Evolutionary conservation across 2,797 vertebrate species (phyloP).

Genomic region (Typhlichthys eigenmanni): DNA sequence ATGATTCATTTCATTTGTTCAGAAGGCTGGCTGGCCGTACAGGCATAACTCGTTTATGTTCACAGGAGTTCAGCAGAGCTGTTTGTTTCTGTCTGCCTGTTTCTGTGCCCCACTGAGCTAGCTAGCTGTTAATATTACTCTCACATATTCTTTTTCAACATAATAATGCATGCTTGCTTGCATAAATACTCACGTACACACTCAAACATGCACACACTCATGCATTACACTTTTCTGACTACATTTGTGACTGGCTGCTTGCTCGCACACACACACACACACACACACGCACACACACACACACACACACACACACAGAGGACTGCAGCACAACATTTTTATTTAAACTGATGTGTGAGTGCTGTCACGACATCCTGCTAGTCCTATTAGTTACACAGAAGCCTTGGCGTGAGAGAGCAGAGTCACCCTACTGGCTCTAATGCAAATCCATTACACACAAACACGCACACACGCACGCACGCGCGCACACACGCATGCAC

Average conservation of each 20-base stretch:
- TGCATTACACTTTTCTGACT: constrained; percentile 17
- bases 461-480: constrained; percentile 19
- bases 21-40: constrained; percentile 45
- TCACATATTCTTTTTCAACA: constrained; percentile 40
- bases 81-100: constrained; percentile 28
- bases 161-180: constrained; percentile 75
- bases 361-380: constrained; percentile 86
- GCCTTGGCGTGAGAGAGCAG: constrained; percentile 79
- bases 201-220: constrained; percentile 14
- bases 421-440: constrained; percentile 77
- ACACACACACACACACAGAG: constrained; percentile 58
- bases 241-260: constrained; percentile 9
- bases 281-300: constrained; percentile 50
- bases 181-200: constrained; percentile 31
- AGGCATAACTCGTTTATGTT: constrained; percentile 64
- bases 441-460: constrained; percentile 76
- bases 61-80: constrained; percentile 36
- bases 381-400: constrained; percentile 78
- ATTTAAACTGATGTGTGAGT: constrained; percentile 81
- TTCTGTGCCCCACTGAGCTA: constrained; percentile 48
- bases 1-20: constrained; percentile 53
- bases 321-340: constrained; percentile 70
- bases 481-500: constrained; percentile 23
- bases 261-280: constrained; percentile 37
- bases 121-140: constrained; percentile 64